Percentiles rank a stretch among this genome's conserved stretches.
Evolutionary conservation across 2,888 invertebrate species (phyloP).

Genomic region (Clitarchus hookeri): DNA sequence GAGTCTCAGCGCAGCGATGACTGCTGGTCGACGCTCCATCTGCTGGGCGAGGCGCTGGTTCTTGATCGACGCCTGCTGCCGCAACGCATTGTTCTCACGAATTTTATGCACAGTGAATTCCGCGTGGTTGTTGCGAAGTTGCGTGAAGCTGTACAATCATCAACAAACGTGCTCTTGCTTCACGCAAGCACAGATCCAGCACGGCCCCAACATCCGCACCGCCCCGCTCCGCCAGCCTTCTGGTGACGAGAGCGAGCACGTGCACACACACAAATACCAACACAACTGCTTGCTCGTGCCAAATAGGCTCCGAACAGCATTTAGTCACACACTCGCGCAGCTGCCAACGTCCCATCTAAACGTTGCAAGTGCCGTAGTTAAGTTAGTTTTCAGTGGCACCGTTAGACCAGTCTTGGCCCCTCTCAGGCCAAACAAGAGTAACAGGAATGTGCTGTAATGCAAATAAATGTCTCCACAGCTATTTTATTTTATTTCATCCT

Average conservation of each 20-base stretch:
- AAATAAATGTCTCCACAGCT: neutral
- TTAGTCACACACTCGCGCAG: neutral
- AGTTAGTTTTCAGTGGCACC: neutral
- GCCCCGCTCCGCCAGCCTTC: neutral
- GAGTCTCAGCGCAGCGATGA: slow-evolving; percentile 53
- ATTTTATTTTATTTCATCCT: neutral
- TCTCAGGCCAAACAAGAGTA: neutral
- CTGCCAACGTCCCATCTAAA: neutral
- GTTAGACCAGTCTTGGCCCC: neutral
- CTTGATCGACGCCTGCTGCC: slow-evolving; percentile 50
- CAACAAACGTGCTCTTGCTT: slow-evolving; percentile 17
- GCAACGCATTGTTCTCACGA: slow-evolving; percentile 43
- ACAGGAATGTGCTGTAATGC: neutral
- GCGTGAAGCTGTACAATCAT: slow-evolving; percentile 40
- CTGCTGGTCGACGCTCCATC: slow-evolving; percentile 57
- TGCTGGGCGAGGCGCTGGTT: slow-evolving; percentile 57
- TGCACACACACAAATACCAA: neutral
- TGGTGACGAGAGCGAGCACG: neutral
- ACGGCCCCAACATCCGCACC: neutral
- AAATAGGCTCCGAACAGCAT: too few relatives aligned
- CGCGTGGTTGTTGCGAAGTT: slow-evolving; percentile 37
- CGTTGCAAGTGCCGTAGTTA: neutral
- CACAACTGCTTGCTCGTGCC: slow-evolving; percentile 7
- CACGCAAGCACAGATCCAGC: neutral
- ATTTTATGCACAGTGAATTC: slow-evolving; percentile 37